Evolutionary conservation across 1,140 invertebrate species (phyloP).

Genomic region (Temnothorax curvispinosus): DNA sequence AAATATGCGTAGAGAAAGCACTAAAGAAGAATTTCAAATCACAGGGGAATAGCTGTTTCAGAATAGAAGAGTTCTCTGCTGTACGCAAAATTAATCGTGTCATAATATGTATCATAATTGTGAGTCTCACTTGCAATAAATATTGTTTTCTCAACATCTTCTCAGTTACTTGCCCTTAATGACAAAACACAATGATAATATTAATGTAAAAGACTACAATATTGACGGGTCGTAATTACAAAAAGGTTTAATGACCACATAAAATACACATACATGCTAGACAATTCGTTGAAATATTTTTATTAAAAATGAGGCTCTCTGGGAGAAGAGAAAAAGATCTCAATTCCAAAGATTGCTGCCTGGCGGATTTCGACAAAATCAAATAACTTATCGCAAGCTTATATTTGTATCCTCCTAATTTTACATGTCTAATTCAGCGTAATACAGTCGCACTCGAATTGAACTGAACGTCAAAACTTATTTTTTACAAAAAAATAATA

Average conservation of each 20-base stretch:
- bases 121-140: background rate
- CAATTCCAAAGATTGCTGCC: slow-evolving; percentile 30
- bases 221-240: slow-evolving; percentile 14
- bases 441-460: background rate
- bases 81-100: background rate
- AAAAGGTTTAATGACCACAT: slow-evolving; percentile 51
- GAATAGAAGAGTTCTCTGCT: background rate
- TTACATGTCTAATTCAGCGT: background rate
- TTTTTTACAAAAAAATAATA: slow-evolving; percentile 27
- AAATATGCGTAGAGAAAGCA: background rate
- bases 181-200: background rate
- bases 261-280: slow-evolving; percentile 44
- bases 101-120: background rate
- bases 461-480: slow-evolving; percentile 1
- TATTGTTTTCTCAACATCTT: background rate
- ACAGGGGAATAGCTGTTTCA: background rate
- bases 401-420: slow-evolving; percentile 25
- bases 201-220: slow-evolving; percentile 24
- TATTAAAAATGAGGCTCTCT: slow-evolving; percentile 45
- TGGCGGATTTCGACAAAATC: background rate
- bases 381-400: slow-evolving; percentile 35
- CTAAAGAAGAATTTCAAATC: background rate
- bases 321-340: slow-evolving; percentile 26
- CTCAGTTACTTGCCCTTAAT: background rate
- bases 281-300: slow-evolving; percentile 56